Evolutionary conservation across 1,140 invertebrate species (phyloP).

Genomic region (Pantala flavescens): DNA sequence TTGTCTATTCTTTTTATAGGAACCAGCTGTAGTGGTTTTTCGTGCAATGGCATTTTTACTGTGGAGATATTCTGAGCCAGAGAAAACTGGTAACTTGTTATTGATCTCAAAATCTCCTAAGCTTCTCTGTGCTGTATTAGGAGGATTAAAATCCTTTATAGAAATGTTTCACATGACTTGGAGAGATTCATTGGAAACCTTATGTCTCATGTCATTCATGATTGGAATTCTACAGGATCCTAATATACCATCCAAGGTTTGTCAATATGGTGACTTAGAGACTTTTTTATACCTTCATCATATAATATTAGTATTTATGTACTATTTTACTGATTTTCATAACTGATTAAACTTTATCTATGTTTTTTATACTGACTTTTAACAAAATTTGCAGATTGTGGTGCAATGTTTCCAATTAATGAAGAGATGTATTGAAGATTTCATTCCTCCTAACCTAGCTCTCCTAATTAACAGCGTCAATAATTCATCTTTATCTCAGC

Average conservation of each 20-base stretch:
- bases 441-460: conserved; percentile 60
- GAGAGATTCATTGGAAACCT: conserved; percentile 58
- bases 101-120: conserved; percentile 33
- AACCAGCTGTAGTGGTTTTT: conserved; percentile 19
- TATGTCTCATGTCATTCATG: conserved; percentile 45
- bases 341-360: neutral
- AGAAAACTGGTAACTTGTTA: conserved; percentile 30
- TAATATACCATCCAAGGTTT: conserved; percentile 41
- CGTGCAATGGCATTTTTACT: conserved; percentile 25
- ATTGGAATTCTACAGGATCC: conserved; percentile 42
- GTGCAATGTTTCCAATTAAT: conserved; percentile 43
- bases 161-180: conserved; percentile 59
- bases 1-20: neutral
- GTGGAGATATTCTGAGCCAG: conserved; percentile 20
- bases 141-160: conserved; percentile 49
- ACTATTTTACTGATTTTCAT: no score
- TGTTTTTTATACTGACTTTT: neutral
- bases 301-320: no score
- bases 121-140: conserved; percentile 47
- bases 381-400: neutral
- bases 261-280: conserved; percentile 23
- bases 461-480: conserved; percentile 51
- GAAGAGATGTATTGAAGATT: conserved; percentile 56
- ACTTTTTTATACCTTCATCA: no score
- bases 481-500: conserved; percentile 48